Conservation (phyloP, 2,113 vertebrate species). For the Corapipo altera region DNA sequence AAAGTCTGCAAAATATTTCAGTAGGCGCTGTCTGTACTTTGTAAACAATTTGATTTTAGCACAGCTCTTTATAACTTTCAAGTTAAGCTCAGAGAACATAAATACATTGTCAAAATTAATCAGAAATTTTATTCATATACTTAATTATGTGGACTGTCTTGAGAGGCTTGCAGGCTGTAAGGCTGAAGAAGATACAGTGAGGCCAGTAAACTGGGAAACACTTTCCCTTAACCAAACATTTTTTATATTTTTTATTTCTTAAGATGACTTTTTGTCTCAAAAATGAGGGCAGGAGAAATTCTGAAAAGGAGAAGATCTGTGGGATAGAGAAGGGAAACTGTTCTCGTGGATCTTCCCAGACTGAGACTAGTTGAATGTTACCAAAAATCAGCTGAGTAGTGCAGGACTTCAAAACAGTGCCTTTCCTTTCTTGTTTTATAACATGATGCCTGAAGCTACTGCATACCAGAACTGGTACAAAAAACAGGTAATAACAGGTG, state of each 20-base stretch:
- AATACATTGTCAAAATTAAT: not conserved
- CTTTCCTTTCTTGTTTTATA: slow-evolving; percentile 9
- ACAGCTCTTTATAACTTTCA: not conserved
- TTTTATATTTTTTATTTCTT: not conserved
- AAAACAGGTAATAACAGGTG: not conserved
- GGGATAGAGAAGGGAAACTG: not conserved
- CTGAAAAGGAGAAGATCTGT: not conserved
- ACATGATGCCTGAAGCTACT: not conserved
- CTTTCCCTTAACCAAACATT: not conserved
- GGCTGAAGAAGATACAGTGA: not conserved
- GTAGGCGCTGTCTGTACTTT: not conserved
- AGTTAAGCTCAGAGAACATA: not conserved
- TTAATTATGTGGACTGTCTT: not conserved
- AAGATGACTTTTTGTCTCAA: not conserved
- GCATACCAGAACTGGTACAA: not conserved
- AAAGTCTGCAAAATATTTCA: not conserved
- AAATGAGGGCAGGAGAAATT: not conserved
- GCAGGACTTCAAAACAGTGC: not conserved
- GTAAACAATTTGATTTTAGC: not conserved
- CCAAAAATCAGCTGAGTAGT: not conserved
- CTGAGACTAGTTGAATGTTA: not conserved
- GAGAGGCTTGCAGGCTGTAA: not conserved
- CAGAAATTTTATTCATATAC: not conserved
- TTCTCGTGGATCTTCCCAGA: not conserved
- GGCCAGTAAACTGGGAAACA: not conserved